phyloP scores from a whole-genome alignment of 1,140 invertebrate genomes.

The Bicyclus anynana region DNA sequence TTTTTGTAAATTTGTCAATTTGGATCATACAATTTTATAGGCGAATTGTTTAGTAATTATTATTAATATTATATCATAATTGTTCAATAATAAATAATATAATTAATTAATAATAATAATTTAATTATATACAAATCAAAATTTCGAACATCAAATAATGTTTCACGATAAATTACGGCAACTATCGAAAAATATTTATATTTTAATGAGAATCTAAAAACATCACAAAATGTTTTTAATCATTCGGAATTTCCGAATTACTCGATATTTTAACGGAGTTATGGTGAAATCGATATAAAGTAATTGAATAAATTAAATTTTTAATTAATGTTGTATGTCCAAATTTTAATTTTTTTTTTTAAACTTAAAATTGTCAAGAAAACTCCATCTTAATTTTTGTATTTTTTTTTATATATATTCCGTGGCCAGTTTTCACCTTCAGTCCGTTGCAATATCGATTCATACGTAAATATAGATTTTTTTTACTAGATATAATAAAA shows the following conservation, averaged over 20 bases:
- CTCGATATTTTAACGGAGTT: not conserved
- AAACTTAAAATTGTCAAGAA: too few species aligned
- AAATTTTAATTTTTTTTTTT: too few species aligned
- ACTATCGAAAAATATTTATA: not conserved
- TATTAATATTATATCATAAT: not conserved
- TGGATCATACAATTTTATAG: not conserved
- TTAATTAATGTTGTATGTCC: too few species aligned
- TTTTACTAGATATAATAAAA: conserved; percentile 33
- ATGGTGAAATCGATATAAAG: not conserved
- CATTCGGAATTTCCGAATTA: not conserved
- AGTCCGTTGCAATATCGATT: conserved; percentile 15
- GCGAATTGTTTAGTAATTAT: conserved; percentile 1
- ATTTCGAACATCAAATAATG: not conserved
- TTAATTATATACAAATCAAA: not conserved
- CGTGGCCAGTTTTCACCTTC: not conserved
- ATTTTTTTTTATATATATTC: not conserved
- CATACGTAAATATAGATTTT: conserved; percentile 27
- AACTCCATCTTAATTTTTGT: too few species aligned
- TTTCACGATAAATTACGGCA: not conserved
- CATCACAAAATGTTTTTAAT: not conserved
- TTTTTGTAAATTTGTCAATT: conserved; percentile 11
- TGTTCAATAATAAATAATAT: not conserved
- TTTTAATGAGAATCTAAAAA: not conserved
- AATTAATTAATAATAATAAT: not conserved
- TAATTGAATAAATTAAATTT: too few species aligned